Conservation (phyloP, 2,113 vertebrate species). For the Lepisosteus osseus region DNA sequence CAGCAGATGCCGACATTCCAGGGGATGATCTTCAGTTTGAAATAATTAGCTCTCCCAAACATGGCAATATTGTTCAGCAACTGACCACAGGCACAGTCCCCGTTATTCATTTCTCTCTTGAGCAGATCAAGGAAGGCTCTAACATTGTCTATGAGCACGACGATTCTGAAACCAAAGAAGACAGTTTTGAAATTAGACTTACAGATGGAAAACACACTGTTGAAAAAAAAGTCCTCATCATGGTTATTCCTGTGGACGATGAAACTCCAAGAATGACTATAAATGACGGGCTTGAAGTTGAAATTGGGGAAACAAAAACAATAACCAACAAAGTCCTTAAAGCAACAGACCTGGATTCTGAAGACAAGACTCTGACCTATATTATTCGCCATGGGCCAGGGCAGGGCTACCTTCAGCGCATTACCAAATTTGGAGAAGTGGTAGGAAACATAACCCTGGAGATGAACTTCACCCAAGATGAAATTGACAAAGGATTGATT, state of each 20-base stretch:
- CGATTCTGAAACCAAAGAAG: conserved; percentile 56
- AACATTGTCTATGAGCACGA: conserved; percentile 59
- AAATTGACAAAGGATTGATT: conserved; percentile 52
- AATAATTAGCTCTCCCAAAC: conserved; percentile 42
- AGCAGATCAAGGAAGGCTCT: conserved; percentile 54
- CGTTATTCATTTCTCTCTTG: conserved; percentile 48
- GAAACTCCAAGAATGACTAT: conserved; percentile 50
- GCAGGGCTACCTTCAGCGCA: conserved; percentile 65
- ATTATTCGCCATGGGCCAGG: conserved; percentile 43
- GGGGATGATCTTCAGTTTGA: conserved; percentile 48
- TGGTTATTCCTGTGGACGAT: conserved; percentile 53
- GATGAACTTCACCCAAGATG: conserved; percentile 62
- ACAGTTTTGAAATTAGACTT: conserved; percentile 54
- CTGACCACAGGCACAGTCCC: conserved; percentile 38
- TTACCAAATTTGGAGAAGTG: conserved; percentile 60
- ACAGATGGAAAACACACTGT: conserved; percentile 50
- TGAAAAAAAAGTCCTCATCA: conserved; percentile 46
- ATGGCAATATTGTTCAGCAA: conserved; percentile 52
- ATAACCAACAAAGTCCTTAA: conserved; percentile 51
- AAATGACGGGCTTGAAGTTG: conserved; percentile 47
- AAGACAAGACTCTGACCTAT: conserved; percentile 54
- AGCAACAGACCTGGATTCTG: conserved; percentile 57
- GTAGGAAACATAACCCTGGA: conserved; percentile 49
- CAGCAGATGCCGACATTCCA: conserved; percentile 48
- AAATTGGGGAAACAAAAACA: conserved; percentile 45